Base-by-base conservation (phyloP, 1,140 invertebrate genomes). In the Achatina immaculata region DNA sequence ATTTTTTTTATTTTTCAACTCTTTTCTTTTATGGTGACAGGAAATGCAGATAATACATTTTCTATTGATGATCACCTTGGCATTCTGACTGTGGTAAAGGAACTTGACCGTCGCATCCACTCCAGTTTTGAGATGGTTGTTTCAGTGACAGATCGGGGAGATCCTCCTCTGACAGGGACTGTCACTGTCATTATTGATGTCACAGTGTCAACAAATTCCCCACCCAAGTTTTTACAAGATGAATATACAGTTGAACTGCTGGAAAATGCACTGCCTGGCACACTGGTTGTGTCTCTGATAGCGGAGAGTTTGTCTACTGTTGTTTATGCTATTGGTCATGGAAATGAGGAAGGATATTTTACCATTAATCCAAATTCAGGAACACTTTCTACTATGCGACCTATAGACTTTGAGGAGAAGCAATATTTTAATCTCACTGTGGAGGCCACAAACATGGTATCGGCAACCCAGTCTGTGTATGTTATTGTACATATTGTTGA, bases 151-250 rank as follows among this genome's bases (percentile, higher is more conserved):
- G 96, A 97, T 89, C 93, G 95, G 83, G 96, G 96, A 19, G 93
- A 93, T 24, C 95, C 95, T 16, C 93, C 95, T 0, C 90, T 95
- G 38, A 93, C 94, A n/a, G 94, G 95, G 76, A 95, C 95, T 40
- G 93, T 97, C 31, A 95, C 95, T 31, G 95, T 98, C 0, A 95
- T 96, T 88, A 95, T 98, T 24, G 93, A 95, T 87, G 93, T 98
- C 16, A 96, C 96, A 0, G 96, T 97, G 93, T 95, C 96, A 0
- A 95, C 96, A 86, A 96, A 97, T 90, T 95, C 95, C 75, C 95
- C 96, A 31, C 97, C 97, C 1, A 94, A 94, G 91, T 93, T 91
- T 91, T 88, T 92, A 0, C 90, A 93, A 69, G 90, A 91, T 19
- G 93, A 94, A 84, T 93, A 95, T 74, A 93, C 94, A 55, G 94